Percentiles rank a stretch among this genome's conserved stretches.
Conservation (phyloP, 2,797 vertebrate species). For the Crypturellus tataupa region DNA sequence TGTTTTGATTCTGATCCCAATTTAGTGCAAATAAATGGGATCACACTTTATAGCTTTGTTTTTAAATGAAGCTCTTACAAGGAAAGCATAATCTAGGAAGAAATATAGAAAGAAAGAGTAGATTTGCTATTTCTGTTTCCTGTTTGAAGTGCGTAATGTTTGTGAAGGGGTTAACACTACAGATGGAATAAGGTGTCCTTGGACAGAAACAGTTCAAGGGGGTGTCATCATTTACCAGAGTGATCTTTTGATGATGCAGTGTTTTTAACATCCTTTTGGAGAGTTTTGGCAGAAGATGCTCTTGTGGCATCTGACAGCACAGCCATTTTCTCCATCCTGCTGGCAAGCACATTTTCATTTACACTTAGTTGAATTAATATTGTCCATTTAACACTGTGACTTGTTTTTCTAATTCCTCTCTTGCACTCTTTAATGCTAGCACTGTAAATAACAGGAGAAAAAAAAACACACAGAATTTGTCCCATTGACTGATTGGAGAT, state of each 20-base stretch:
- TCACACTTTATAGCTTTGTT: not conserved
- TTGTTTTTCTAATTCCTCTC: slow-evolving; percentile 24
- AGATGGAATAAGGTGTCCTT: not conserved
- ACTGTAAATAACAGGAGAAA: not conserved
- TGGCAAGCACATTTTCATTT: not conserved
- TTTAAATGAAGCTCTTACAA: not conserved
- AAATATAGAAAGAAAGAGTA: not conserved
- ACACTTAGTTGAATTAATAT: slow-evolving; percentile 38
- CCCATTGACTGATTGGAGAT: not conserved
- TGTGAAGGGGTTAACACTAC: not conserved
- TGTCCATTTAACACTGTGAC: slow-evolving; percentile 23
- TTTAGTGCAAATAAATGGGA: not conserved
- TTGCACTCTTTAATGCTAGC: not conserved
- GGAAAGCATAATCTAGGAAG: not conserved
- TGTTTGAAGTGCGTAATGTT: not conserved
- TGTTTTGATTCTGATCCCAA: not conserved
- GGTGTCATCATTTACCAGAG: not conserved
- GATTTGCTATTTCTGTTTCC: not conserved
- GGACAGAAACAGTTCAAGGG: not conserved
- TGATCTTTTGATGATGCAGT: not conserved
- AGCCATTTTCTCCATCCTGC: not conserved
- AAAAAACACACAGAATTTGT: not conserved
- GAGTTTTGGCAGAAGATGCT: slow-evolving; percentile 40
- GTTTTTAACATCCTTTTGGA: slow-evolving; percentile 45
- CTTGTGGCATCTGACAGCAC: not conserved